phyloP scores from a whole-genome alignment of 2,113 vertebrate species.

The Plecturocebus donacophilus region DNA sequence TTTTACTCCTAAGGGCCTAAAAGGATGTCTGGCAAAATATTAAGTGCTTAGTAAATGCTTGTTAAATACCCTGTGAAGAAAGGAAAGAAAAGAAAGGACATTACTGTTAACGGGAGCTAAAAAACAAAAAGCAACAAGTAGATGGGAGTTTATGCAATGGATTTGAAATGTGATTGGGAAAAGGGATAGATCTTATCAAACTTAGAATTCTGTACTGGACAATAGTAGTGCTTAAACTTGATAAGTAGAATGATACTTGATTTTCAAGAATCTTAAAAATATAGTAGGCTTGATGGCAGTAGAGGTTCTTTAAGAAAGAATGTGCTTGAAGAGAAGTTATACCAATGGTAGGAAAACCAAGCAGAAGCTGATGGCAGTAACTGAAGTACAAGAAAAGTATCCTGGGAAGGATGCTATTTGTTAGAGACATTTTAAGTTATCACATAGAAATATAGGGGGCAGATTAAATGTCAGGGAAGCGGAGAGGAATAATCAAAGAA shows the following conservation, averaged over 20 bases:
- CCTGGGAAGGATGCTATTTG: neutral
- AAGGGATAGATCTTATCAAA: neutral
- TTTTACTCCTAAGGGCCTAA: neutral
- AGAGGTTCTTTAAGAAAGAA: neutral
- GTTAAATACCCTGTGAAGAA: slow-evolving; percentile 15
- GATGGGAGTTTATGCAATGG: neutral
- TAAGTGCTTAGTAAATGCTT: slow-evolving; percentile 42
- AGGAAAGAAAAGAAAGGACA: neutral
- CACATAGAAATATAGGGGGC: neutral
- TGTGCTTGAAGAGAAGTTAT: slow-evolving; percentile 16
- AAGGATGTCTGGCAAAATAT: neutral
- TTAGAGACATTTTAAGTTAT: slow-evolving; percentile 24
- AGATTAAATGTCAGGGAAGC: neutral
- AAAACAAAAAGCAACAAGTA: slow-evolving; percentile 1
- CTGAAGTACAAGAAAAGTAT: neutral
- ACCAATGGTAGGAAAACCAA: neutral
- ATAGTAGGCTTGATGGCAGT: neutral
- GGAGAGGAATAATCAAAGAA: slow-evolving; percentile 7
- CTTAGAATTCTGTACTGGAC: neutral
- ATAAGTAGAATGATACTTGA: neutral
- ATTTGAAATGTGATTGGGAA: slow-evolving; percentile 30
- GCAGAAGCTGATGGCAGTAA: neutral
- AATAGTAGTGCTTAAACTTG: neutral
- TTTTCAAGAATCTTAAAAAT: slow-evolving; percentile 42
- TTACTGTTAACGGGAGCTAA: slow-evolving; percentile 10